Conservation (phyloP, 2,888 invertebrate species). For the Tenthredo notha region DNA sequence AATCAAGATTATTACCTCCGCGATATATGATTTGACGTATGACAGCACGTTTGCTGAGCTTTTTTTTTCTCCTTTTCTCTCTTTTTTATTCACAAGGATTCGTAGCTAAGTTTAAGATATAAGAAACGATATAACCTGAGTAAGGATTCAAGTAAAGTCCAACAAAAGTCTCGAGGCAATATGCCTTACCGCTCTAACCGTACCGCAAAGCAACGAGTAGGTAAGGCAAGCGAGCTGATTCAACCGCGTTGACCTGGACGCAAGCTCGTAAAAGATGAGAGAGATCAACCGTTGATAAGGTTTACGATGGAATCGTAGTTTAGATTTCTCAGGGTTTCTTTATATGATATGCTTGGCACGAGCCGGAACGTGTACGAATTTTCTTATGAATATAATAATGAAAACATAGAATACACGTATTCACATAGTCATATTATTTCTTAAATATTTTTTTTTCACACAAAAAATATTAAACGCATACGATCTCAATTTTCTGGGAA, state of each 20-base stretch:
- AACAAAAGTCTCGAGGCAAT: slow-evolving; percentile 25
- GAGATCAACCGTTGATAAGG: slow-evolving; percentile 48
- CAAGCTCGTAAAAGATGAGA: slow-evolving; percentile 53
- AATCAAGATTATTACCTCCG: not conserved
- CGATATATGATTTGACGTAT: not conserved
- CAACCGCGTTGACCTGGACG: slow-evolving; percentile 50
- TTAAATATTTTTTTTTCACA: not conserved
- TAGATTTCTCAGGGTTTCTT: slow-evolving; percentile 52
- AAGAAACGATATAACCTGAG: slow-evolving; percentile 1
- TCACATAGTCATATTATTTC: not conserved
- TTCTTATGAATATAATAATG: slow-evolving; percentile 14
- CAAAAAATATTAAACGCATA: not conserved
- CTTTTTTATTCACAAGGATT: not conserved
- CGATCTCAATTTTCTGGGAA: slow-evolving; percentile 14
- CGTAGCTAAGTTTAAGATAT: not conserved
- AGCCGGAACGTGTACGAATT: slow-evolving; percentile 48
- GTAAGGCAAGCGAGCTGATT: slow-evolving; percentile 11
- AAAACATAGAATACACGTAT: not conserved
- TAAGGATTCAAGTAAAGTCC: slow-evolving; percentile 7
- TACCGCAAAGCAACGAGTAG: slow-evolving; percentile 30
- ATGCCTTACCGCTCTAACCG: not conserved
- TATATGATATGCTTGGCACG: slow-evolving; percentile 50
- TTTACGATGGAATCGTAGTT: slow-evolving; percentile 50
- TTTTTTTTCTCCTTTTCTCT: too few relatives aligned
- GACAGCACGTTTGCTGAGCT: not conserved